Evolutionary conservation across 2,797 vertebrate species (phyloP), one percentile per base, ranked within the genome.

Genomic region (Lates japonicus): DNA sequence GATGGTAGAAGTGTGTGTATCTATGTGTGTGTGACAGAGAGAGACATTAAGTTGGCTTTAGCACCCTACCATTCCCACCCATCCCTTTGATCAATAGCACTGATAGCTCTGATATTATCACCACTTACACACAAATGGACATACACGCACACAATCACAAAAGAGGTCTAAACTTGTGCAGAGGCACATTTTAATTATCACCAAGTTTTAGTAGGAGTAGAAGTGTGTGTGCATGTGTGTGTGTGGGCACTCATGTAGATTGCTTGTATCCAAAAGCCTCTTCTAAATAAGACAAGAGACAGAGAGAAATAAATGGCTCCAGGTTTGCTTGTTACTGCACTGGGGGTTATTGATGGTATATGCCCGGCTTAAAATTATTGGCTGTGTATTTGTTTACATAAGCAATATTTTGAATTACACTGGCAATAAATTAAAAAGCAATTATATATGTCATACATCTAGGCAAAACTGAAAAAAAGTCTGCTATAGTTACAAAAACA

Each of bases 381-480:
- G 72, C 68, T 80, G 66, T 52, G 20, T 65, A 85, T 90, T 84
- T 88, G 80, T 92, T 87, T 87, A 85, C 73, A 85, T 81, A 75
- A 65, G 72, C 76, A 87, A 86, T 86, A 88, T 85, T 88, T 84
- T 87, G 76, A 88, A 80, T 82, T 82, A 82, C 73, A 83, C 39
- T 35, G 67, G 80, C 63, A 16, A 90, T 92, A 85, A 66, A 88
- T 91, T 80, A 83, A 87, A 92, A 87, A 87, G 72, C 69, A 89
- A 90, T 87, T 87, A 91, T 85, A 83, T 70, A 35, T 86, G 87
- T 83, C 88, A 84, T 73, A 74, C 46, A 87, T 84, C 58, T 7
- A 59, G 49, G 55, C 66, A 80, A 80, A 83, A 81, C 17, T 33
- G 17, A 3, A 6, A 35, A 66, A 54, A 35, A 64, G 39, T 51